A percentile compares a stretch with the other conserved stretches of the same genome.
Evolutionary conservation across 2,888 invertebrate species (phyloP).

Genomic region (Thumatha senex): DNA sequence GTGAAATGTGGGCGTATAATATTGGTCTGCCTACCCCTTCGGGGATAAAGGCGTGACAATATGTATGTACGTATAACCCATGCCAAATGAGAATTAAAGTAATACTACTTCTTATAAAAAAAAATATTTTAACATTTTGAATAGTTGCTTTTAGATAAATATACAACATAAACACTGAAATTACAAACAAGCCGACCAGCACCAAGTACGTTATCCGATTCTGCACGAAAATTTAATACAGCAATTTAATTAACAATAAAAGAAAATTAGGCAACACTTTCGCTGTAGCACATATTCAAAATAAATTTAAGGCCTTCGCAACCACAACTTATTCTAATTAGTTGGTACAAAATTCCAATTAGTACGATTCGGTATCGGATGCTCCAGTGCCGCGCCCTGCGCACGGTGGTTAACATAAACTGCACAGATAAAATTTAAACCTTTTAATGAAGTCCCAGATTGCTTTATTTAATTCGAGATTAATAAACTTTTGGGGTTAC

Average conservation of each 20-base stretch:
- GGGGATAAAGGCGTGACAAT: no score
- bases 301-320: constrained; percentile 49
- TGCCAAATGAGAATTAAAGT: no score
- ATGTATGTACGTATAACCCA: no score
- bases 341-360: constrained; percentile 70
- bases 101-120: no score
- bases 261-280: constrained; percentile 45
- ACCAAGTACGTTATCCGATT: background rate
- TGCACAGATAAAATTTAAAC: constrained; percentile 73
- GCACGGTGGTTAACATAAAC: constrained; percentile 68
- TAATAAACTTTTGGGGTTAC: constrained; percentile 60
- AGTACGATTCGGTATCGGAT: constrained; percentile 66
- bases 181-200: background rate
- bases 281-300: constrained; percentile 42
- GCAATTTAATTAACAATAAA: constrained; percentile 30
- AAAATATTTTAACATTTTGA: no score
- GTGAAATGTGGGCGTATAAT: no score
- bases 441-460: constrained; percentile 69
- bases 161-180: constrained; percentile 4
- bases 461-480: constrained; percentile 65
- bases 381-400: constrained; percentile 43
- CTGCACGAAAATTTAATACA: constrained; percentile 21
- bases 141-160: no score
- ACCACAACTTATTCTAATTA: constrained; percentile 70
- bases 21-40: no score